Conservation (phyloP, 2,113 vertebrate species). For the Mormyrus lacerda region DNA sequence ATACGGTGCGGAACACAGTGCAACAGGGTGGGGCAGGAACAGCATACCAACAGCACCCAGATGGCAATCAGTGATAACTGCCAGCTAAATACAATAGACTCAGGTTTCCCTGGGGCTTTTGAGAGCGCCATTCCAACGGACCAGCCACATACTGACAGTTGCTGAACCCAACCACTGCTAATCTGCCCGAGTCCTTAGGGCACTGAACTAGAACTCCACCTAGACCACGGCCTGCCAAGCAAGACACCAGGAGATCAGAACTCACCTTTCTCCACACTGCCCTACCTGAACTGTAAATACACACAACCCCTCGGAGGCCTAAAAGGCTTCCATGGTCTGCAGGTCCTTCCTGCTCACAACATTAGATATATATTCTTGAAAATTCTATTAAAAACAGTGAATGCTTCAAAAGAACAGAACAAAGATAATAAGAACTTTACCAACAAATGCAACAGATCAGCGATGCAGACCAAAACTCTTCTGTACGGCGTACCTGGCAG, state of each 20-base stretch:
- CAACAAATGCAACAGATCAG: neutral
- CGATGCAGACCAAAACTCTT: neutral
- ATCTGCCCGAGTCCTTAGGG: neutral
- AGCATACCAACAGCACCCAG: neutral
- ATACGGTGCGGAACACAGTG: neutral
- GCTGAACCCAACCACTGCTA: neutral
- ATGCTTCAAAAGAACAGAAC: neutral
- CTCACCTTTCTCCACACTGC: neutral
- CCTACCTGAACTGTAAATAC: neutral
- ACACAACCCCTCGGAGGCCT: neutral
- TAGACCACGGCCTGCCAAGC: neutral
- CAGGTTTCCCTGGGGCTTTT: neutral
- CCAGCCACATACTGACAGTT: neutral
- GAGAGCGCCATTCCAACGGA: neutral
- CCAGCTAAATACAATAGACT: neutral
- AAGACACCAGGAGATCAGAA: neutral
- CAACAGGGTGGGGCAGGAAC: neutral
- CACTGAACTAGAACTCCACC: neutral
- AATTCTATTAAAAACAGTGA: neutral
- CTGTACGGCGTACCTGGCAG: conserved; percentile 70
- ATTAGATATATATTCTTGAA: neutral
- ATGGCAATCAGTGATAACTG: neutral
- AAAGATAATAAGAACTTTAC: neutral
- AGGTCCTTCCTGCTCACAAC: neutral
- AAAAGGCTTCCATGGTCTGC: neutral